phyloP scores from a whole-genome alignment of 92 coral and sea anemone genomes.

The Metridium senile region DNA sequence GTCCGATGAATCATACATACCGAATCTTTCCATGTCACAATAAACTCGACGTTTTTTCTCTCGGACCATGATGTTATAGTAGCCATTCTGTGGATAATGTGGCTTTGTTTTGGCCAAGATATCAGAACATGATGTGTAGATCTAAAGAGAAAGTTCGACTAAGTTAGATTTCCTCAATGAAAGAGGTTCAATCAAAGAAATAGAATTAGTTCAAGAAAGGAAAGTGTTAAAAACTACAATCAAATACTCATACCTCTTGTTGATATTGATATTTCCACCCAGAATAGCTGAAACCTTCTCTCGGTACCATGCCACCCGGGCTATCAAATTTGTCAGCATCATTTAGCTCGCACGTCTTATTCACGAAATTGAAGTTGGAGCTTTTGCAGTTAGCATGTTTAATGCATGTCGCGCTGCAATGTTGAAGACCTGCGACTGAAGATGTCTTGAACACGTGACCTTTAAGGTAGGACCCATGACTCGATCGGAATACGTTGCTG shows the following conservation, averaged over 20 bases:
- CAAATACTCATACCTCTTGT: neutral
- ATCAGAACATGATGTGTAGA: neutral
- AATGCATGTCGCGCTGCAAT: slow-evolving; percentile 11
- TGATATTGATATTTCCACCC: slow-evolving; percentile 5
- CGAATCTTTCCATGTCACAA: neutral
- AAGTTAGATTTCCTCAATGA: too few relatives aligned
- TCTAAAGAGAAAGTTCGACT: neutral
- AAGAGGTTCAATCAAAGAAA: too few relatives aligned
- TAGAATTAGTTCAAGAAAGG: too few relatives aligned
- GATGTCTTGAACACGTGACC: slow-evolving; percentile 5
- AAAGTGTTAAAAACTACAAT: too few relatives aligned
- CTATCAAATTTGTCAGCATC: slow-evolving; percentile 20
- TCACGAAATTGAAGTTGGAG: slow-evolving; percentile 3
- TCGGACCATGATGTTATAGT: neutral
- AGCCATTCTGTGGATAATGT: neutral
- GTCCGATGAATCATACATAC: neutral
- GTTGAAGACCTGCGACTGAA: slow-evolving; percentile 7
- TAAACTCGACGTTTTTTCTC: slow-evolving; percentile 3
- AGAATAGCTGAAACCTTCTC: slow-evolving; percentile 23
- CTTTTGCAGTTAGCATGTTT: slow-evolving; percentile 11
- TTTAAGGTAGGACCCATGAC: slow-evolving; percentile 6
- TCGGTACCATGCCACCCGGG: slow-evolving; percentile 11
- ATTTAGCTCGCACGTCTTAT: slow-evolving; percentile 34
- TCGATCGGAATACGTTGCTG: slow-evolving; percentile 17
- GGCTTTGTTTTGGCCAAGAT: neutral